phyloP scores from a whole-genome alignment of 1,140 invertebrate species.

The Drosophila melanogaster region Release_6_plus_ISO1_MT NT_033779.5:3714001-3714500 shows the following conservation, averaged over 20 bases:
- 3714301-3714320: slow-evolving; percentile 85
- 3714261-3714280: slow-evolving; percentile 84
- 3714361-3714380: slow-evolving; percentile 85
- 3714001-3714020: too few relatives aligned
- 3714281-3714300: slow-evolving; percentile 84
- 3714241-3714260: slow-evolving; percentile 64
- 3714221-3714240: slow-evolving; percentile 85
- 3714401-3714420: slow-evolving; percentile 89
- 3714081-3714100: slow-evolving; percentile 48
- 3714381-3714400: slow-evolving; percentile 87
- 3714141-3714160: slow-evolving; percentile 27
- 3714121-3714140: slow-evolving; percentile 44
- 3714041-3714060: too few relatives aligned
- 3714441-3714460: slow-evolving; percentile 86
- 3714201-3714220: slow-evolving; percentile 65
- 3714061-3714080: neutral
- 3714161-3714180: slow-evolving; percentile 9
- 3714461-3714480: slow-evolving; percentile 93
- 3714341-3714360: slow-evolving; percentile 48
- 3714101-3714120: slow-evolving; percentile 60
- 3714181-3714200: slow-evolving; percentile 23
- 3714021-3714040: too few relatives aligned
- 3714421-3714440: slow-evolving; percentile 91
- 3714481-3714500: slow-evolving; percentile 86
- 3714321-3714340: slow-evolving; percentile 85